These are phyloP conservation scores for Lasioglossum zephyrum DNA, from an alignment of 2,888 invertebrate species.

Conservation along the genomic window DNA sequence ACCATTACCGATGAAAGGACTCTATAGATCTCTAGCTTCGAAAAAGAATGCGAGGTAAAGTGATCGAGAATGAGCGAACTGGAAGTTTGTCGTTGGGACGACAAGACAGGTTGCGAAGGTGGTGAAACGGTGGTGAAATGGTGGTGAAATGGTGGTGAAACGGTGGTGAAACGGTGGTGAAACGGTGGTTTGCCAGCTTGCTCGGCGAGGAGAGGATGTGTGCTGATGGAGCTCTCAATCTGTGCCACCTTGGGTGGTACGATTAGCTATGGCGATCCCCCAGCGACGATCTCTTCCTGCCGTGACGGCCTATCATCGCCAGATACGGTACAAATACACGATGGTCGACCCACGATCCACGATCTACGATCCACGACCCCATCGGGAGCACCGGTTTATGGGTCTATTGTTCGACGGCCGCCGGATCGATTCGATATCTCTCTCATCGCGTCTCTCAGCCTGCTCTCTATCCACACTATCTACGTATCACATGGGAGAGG, in stretches of 20 bases:
- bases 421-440: constrained; percentile 40
- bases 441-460: constrained; percentile 9
- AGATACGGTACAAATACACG: constrained; percentile 71
- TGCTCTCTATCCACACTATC: constrained; percentile 15
- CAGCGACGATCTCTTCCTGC: constrained; percentile 82
- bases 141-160: background rate
- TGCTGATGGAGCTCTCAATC: constrained; percentile 83
- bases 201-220: constrained; percentile 79
- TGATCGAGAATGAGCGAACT: background rate
- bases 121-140: too few species aligned
- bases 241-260: constrained; percentile 84
- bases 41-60: background rate
- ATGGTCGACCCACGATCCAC: constrained; percentile 61
- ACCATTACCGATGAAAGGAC: background rate
- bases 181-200: constrained; percentile 39
- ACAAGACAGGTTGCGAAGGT: background rate
- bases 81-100: background rate
- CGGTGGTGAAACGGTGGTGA: constrained; percentile 12
- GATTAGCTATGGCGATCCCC: constrained; percentile 81
- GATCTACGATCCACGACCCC: constrained; percentile 60
- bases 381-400: constrained; percentile 67
- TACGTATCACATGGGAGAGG: constrained; percentile 4
- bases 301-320: constrained; percentile 78
- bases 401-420: constrained; percentile 64
- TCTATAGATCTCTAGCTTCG: background rate